Base-by-base conservation (phyloP, 1,140 invertebrate genomes). In the Linepithema humile region DNA sequence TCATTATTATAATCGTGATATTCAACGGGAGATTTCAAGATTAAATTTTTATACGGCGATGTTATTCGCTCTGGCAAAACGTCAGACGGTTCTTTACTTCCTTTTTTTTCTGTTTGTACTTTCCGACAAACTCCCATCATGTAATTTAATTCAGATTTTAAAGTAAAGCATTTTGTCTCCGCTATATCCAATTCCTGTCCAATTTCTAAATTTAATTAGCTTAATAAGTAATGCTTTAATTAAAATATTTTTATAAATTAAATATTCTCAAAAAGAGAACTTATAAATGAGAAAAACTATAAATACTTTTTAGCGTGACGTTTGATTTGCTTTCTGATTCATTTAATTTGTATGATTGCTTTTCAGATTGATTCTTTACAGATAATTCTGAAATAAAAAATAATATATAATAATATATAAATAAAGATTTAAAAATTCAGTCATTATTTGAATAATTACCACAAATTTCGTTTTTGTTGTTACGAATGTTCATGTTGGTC, bases 141-240 rank as follows among this genome's bases (percentile, higher is more conserved):
- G 38, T 91, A 91, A 84, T 94, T 91, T 48, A 94, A 86, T 84
- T 94, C 92, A 23, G 87, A 89, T 69, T 94, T 93, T 40, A 94
- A 83, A 0, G 89, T 91, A 20, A 92, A 91, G 26, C 92, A 94
- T 88, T 91, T 91, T 20, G 84, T 90, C 80, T 94, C 93, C 0
- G 94, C 93, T 45, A 89, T 87, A 82, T 94, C 87, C 20, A 95
- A 82, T 48, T 93, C 90, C 85, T 94, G 88, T 45, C 89, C 91
- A 0, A 95, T 88, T 87, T 93, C 94, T 94, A 84, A 20, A 87
- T 73, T n/a, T n/a, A n/a, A n/a, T n/a, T n/a, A n/a, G 20, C 9
- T 12, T 43, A 57, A 65, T 2, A 32, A 53, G 60, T 17, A 43
- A 26, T 32, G 7, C 84, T 64, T 26, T 12, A 29, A 20, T 29